Base-by-base conservation (phyloP, 1,140 invertebrate genomes). In the Cepaea nemoralis region DNA sequence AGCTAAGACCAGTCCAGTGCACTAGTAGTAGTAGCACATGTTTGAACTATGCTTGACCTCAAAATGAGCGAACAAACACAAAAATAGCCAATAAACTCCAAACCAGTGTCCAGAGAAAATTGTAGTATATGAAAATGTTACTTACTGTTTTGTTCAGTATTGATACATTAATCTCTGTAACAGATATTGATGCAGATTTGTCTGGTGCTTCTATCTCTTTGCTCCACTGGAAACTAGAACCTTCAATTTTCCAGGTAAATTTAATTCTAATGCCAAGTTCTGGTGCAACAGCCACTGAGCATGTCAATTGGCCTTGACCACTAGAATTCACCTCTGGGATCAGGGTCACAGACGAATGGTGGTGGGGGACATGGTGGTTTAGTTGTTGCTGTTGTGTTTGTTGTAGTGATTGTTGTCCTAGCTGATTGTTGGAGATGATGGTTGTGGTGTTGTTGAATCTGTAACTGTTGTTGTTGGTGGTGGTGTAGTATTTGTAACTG, bases 311-410 rank as follows among this genome's bases (percentile, higher is more conserved):
- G 19, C 59, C 77, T 42, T 78, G 59, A 45, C 59, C 77, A 42
- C 70, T 69, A 39, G 1, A 24, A 63, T 78, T 78, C 8, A 78
- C 66, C 10, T 50, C 33, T 33, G 66, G n/a, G 27, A 42, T 69
- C 31, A 78, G 14, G 22, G 63, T 69, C 39, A 85, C 79, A 39
- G 77, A 79, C 50, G 82, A 77, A 48, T 82, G 55, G 16, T 74
- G 75, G 27, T 74, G 39, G 3, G 83, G 82, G n/a, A 22, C 81
- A 75, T 33, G 77, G 6, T n/a, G 45, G 71, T 66, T 37, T 73
- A 16, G 83, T 81, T 59, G 83, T 70, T 19, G 83, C 76, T 35
- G 82, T 37, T 24, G 82, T 71, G n/a, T 35, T 80, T 67, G 83
- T 80, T 31, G 83, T 77, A 6, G 84, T 42, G 5, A n/a, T 77